Percentiles rank a stretch among this genome's conserved stretches.
phyloP scores from a whole-genome alignment of 2,797 vertebrate species.

The Sardinella longiceps region DNA sequence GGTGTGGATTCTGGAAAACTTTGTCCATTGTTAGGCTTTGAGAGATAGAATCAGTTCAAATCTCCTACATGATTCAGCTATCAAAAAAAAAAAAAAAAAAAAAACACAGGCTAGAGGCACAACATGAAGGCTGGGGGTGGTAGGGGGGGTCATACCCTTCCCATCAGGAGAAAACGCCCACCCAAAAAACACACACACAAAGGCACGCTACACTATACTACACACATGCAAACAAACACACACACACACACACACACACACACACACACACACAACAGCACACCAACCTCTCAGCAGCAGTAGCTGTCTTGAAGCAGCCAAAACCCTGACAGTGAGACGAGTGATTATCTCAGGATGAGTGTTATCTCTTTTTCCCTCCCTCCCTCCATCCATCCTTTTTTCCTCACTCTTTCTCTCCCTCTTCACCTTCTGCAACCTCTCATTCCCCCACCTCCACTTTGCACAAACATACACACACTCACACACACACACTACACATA shows the following conservation, averaged over 20 bases:
- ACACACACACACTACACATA: neutral
- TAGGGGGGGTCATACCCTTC: neutral
- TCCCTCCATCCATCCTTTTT: neutral
- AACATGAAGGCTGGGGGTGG: neutral
- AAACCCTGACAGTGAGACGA: constrained; percentile 15
- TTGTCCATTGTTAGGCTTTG: neutral
- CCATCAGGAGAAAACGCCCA: neutral
- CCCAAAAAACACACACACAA: neutral
- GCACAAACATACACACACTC: neutral
- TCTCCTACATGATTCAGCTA: neutral
- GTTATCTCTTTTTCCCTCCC: constrained; percentile 4
- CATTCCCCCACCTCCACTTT: neutral
- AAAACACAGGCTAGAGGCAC: neutral
- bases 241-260: neutral
- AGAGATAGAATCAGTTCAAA: neutral
- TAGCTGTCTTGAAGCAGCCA: neutral
- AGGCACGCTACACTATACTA: neutral
- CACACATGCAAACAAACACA: neutral
- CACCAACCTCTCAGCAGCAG: neutral
- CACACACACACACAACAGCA: neutral
- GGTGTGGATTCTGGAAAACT: neutral
- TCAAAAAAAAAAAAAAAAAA: too few species aligned
- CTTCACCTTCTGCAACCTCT: neutral
- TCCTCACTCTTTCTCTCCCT: neutral
- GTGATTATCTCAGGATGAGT: constrained; percentile 24